Evolutionary conservation across 2,113 vertebrate genomes (phyloP), one percentile per base, ranked within the genome.

Genomic region (Eulemur rufifrons): DNA sequence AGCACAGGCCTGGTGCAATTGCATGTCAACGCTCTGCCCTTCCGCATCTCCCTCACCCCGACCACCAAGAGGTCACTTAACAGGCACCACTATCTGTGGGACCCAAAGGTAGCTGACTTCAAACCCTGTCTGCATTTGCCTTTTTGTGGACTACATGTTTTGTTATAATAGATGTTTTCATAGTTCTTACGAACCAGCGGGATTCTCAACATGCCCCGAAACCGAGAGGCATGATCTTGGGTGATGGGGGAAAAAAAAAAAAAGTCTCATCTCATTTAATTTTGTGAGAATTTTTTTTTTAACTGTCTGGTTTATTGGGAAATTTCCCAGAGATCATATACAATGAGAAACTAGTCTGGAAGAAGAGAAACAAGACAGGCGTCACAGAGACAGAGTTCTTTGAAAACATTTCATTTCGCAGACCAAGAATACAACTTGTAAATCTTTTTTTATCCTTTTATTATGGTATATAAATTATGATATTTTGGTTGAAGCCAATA

Each of bases 401-500:
- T 59, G 32, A 76, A 95, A 91, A 56, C 25, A 66, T 27, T 88
- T 74, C 32, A 27, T 83, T 93, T 93, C 95, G 39, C 68, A 86
- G 47, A 63, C 83, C 80, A 54, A 82, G 93, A 95, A 68, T 80
- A 77, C 10, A 91, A 84, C 74, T 61, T 84, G 56, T 91, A 94
- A 96, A 91, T 93, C 88, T 91, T 81, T 89, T 85, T 78, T 59
- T 77, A 39, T 89, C 59, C 63, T 88, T 91, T 78, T 80, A 88
- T 95, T 80, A 86, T 25, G 15, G 66, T 61, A 29, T 77, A 93
- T 94, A 96, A 83, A 94, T 94, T 83, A 81, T 56, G 64, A 69
- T 74, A 74, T 91, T 85, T 97, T 81, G 84, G 86, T 39, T 89
- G 69, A 94, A 89, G 89, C 25, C 89, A 89, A 69, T 59, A 93